phyloP scores from a whole-genome alignment of 2,888 invertebrate species.

The Adelognathus sp. region DNA sequence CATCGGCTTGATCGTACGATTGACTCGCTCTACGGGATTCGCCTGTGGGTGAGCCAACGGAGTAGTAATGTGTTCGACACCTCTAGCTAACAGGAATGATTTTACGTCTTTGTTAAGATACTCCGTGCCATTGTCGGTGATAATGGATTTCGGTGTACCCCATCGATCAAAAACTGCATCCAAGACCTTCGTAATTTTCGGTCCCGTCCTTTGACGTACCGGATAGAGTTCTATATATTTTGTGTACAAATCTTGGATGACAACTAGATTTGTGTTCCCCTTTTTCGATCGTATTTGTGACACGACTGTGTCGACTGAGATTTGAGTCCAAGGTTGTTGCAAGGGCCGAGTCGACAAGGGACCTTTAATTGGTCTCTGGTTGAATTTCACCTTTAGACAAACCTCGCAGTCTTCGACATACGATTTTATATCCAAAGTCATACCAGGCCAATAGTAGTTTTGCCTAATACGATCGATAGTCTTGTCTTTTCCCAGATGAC shows the following conservation, averaged over 20 bases:
- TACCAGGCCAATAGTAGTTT: conserved; percentile 46
- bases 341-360: conserved; percentile 22
- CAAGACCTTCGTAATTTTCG: conserved; percentile 7
- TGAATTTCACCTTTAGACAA: conserved; percentile 35
- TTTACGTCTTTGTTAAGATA: conserved; percentile 37
- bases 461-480: conserved; percentile 46
- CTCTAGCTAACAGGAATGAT: conserved; percentile 18
- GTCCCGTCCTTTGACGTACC: background rate
- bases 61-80: conserved; percentile 37
- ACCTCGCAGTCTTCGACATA: conserved; percentile 43
- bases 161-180: conserved; percentile 53
- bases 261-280: background rate
- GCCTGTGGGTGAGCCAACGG: conserved; percentile 42
- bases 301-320: conserved; percentile 39
- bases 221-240: background rate
- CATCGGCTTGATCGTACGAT: conserved; percentile 26
- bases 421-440: conserved; percentile 39
- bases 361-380: conserved; percentile 36
- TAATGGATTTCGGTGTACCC: conserved; percentile 44
- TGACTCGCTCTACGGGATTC: conserved; percentile 48
- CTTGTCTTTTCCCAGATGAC: conserved; percentile 51
- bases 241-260: background rate
- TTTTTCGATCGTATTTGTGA: conserved; percentile 8
- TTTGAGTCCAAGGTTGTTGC: conserved; percentile 35
- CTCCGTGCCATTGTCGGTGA: conserved; percentile 39